These are phyloP conservation scores for Penaeus vannamei DNA, from an alignment of 1,140 invertebrate genomes.

Conservation along the genomic window DNA sequence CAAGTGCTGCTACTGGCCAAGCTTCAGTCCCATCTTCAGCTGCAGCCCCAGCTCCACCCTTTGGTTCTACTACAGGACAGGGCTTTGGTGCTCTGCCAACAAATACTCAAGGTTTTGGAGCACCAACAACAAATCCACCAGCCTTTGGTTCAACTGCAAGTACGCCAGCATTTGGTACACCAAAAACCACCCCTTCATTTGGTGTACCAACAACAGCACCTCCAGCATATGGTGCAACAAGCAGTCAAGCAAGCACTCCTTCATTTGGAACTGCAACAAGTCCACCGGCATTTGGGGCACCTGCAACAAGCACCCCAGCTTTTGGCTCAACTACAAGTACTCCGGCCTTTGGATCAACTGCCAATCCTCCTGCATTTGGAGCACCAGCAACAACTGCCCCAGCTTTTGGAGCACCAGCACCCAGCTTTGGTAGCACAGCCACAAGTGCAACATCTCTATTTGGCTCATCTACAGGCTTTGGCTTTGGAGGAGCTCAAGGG, in stretches of 20 bases:
- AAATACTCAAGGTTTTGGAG: neutral
- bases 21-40: too few species aligned
- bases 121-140: neutral
- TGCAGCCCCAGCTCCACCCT: neutral
- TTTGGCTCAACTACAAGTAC: too few species aligned
- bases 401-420: neutral
- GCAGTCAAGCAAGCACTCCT: too few species aligned
- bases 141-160: conserved; percentile 2
- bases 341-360: too few species aligned
- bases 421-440: neutral
- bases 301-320: too few species aligned
- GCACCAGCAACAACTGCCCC: neutral
- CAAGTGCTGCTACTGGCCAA: neutral
- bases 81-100: conserved; percentile 14
- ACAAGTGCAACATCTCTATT: neutral
- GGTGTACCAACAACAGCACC: neutral
- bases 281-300: too few species aligned
- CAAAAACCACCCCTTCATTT: neutral
- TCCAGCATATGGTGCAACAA: too few species aligned
- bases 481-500: too few species aligned
- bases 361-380: neutral
- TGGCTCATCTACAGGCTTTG: neutral
- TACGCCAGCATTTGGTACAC: neutral
- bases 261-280: too few species aligned
- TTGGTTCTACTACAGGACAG: neutral